A percentile compares a stretch with the other conserved stretches of the same genome.
Evolutionary conservation across 2,888 invertebrate genomes (phyloP).

Genomic region (Drosophila dives): DNA sequence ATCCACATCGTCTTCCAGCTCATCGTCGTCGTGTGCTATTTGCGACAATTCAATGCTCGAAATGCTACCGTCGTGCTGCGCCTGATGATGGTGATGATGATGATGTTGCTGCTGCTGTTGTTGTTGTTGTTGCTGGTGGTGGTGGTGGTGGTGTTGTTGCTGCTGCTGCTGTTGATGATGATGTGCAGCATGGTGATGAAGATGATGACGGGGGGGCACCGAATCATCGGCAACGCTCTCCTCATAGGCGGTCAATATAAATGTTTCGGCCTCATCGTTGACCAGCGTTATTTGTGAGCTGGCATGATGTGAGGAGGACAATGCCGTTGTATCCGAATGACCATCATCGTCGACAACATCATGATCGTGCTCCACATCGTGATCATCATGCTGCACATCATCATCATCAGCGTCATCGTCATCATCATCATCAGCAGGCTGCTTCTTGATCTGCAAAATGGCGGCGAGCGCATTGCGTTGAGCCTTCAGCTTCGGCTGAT

Average conservation of each 20-base stretch:
- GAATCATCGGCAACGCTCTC: conserved; percentile 80
- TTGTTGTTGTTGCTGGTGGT: conserved; percentile 54
- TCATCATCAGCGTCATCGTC: conserved; percentile 15
- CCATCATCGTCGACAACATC: conserved; percentile 66
- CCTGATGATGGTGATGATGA: conserved; percentile 64
- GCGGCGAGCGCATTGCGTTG: conserved; percentile 69
- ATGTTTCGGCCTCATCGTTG: conserved; percentile 76
- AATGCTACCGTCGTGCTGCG: conserved; percentile 75
- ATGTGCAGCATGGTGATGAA: conserved; percentile 22
- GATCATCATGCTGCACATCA: conserved; percentile 23
- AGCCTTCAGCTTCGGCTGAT: conserved; percentile 83
- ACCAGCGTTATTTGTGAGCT: conserved; percentile 76
- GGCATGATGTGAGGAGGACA: conserved; percentile 65
- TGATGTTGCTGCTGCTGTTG: conserved; percentile 61
- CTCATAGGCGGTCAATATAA: conserved; percentile 80
- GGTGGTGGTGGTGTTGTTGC: conserved; percentile 53
- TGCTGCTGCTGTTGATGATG: conserved; percentile 55
- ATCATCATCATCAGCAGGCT: conserved; percentile 49
- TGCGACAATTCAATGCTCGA: conserved; percentile 72
- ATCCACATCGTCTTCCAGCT: conserved; percentile 58
- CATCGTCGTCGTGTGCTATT: conserved; percentile 63
- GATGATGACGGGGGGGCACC: conserved; percentile 46
- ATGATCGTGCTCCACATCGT: conserved; percentile 44
- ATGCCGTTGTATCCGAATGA: conserved; percentile 57
- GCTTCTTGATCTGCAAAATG: conserved; percentile 64